phyloP scores from a whole-genome alignment of 2,888 invertebrate species.

The Macrosoma leucophasiata region DNA sequence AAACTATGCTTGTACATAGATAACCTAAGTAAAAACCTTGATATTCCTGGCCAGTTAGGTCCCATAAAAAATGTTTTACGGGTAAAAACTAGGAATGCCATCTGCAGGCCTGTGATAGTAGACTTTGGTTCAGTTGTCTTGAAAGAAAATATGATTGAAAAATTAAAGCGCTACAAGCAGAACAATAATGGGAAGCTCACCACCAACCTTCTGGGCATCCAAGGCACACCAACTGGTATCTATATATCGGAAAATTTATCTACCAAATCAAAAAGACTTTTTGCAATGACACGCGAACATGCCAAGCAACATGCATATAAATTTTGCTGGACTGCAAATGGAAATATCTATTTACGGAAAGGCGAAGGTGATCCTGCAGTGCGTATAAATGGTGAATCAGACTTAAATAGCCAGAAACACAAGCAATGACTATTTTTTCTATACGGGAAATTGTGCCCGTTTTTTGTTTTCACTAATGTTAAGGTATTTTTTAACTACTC shows the following conservation, averaged over 20 bases:
- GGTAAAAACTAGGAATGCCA: conserved; percentile 1
- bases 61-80: conserved; percentile 3
- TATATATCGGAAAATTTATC: conserved; percentile 10
- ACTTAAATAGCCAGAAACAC: neutral
- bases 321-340: conserved; percentile 2
- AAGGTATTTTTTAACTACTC: neutral
- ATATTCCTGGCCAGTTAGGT: neutral
- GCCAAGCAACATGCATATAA: conserved; percentile 3
- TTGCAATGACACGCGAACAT: conserved; percentile 4
- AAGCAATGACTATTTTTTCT: neutral
- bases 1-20: neutral
- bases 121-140: conserved; percentile 1
- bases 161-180: conserved; percentile 2
- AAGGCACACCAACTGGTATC: conserved; percentile 3
- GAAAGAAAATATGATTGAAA: conserved; percentile 4
- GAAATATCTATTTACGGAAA: neutral
- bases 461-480: conserved; percentile 1
- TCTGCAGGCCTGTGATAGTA: neutral
- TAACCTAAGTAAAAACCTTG: neutral
- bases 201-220: neutral
- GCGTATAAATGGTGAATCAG: neutral
- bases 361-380: conserved; percentile 2
- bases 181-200: neutral
- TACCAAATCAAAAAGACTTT: conserved; percentile 3
- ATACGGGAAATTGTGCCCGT: neutral